Base-by-base conservation (phyloP, 1,140 invertebrate genomes). In the Phortica variegata region DNA sequence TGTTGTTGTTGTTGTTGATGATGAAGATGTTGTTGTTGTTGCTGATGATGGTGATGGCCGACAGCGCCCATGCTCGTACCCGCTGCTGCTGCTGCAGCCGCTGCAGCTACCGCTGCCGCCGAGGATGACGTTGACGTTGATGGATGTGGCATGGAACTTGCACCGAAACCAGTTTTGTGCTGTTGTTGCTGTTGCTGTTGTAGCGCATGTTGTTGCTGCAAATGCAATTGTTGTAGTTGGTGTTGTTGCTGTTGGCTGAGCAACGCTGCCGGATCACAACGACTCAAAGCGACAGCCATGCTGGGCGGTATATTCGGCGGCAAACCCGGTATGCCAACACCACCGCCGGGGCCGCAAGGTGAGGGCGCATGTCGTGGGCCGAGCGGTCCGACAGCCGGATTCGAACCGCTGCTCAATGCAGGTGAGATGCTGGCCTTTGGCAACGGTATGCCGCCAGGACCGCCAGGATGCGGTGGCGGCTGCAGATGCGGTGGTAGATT, bases 201-300 rank as follows among this genome's bases (percentile, higher is more conserved):
- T 54, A 72, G 60, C 47, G 73, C 69, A 61, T 73, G 52, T 20
- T 61, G 63, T 31, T 66, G 61, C 19, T 69, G 70, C 33, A 57
- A 56, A 7, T 60, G 65, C 12, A 56, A 47, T 20, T 61, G 58
- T 26, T 65, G 56, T 15, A 57, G 48, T 21, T 73, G 65, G 19
- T 61, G 65, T 41, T 71, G 73, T 19, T 73, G 72, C 43, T 81
- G 79, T 44, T 80, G 79, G 21, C 70, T 77, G 12, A 78, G 76
- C 37, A 80, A 75, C 52, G 79, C 76, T 9, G 79, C 76, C 12
- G 61, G 62, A 44, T 73, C 58, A 19, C 43, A 47, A 10, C 63
- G 58, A 32, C 58, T 54, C 54, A 73, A 52, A 23, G 70, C 70
- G 49, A 60, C 65, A 45, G 70, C 70, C 70, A 72, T 74, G 61